Base-by-base conservation (phyloP, 1,140 invertebrate genomes). In the Watersipora subatra region DNA sequence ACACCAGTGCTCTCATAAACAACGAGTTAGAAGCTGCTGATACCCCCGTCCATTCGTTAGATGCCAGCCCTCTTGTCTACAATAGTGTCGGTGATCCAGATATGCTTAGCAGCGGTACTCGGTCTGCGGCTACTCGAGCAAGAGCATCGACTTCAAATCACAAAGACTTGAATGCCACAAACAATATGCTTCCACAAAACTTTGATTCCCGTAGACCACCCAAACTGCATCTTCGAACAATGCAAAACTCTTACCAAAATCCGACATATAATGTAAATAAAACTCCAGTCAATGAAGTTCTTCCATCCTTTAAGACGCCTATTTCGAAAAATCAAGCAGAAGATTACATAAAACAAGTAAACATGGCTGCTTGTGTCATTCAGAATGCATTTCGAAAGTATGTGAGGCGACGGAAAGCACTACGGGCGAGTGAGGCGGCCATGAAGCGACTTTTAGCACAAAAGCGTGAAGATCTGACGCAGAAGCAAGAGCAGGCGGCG, bases 191-290 rank as follows among this genome's bases (percentile, higher is more conserved):
- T 20, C n/a, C 19, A n/a, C 3, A 19, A 66, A 58, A 74, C 25
- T 71, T 77, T 26, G 76, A 74, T 24, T 78, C 77, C 65, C 78
- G 78, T 64, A 75, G 76, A 73, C 76, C 73, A 7, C 69, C 71
- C 7, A 78, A 77, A 71, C 70, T 73, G 1, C 70, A 75, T 30
- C 70, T 78, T 58, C 72, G 71, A 22, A 73, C 70, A 64, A 72
- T 78, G 64, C 75, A 79, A 68, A 79, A 79, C 61, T 76, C 76
- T 1, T 79, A 77, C 66, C 76, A 77, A 67, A 79, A 79, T 67
- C 34, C 34, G 7, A 46, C 34, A 12, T 46, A 46, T n/a, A 77
- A 78, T 56, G 77, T 77, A 69, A 75, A 74, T 61, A 79, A 79
- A 70, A 74, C 72, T 26, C 77, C 77, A 7, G 75, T 79, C 24